Base-by-base conservation (phyloP, 2,113 vertebrate genomes). In the Aldabrachelys gigantea region DNA sequence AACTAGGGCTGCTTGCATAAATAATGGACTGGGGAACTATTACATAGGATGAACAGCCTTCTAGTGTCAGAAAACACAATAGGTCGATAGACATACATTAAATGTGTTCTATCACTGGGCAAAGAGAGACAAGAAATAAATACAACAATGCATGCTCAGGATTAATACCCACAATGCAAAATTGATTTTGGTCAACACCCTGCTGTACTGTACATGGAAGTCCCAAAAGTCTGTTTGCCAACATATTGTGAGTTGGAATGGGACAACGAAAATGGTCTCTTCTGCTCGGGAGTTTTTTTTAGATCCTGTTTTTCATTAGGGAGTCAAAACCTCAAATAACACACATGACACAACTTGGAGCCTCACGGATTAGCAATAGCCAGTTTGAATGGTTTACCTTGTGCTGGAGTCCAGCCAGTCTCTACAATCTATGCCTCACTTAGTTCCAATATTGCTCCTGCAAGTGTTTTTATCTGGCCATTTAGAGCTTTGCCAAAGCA, bases 71-170 rank as follows among this genome's bases (percentile, higher is more conserved):
- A 10, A 22, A 59, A 22, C 29, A 35, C 35, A 1, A 16, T 10
- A 2, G 19, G 41, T 78, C 41, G 6, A 38, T 56, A 69, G 16
- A 62, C 16, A 11, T 88, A 5, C 44, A 16, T 78, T 24, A 54
- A 85, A 14, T 44, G 38, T 76, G 49, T 38, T 90, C 59, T 59
- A 3, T 53, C 57, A 2, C 3, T 47, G 47, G 5, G 4, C 35
- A 27, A 54, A 57, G 9, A 38, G 22, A 2, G 5, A 0, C 0
- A 11, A 69, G 35, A 76, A 82, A 52, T 0, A 75, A 87, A 54
- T 0, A 75, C 31, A 87, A 27, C 11, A 50, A 47, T 62, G 87
- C 88, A 31, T 83, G 56, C 13, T 27, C 57, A 80, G 0, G 0
- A 0, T 29, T 53, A 76, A 76, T 85, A 84, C 56, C 3, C 7